phyloP scores from a whole-genome alignment of 2,888 invertebrate genomes.

The Noctuana brunneofusca region DNA sequence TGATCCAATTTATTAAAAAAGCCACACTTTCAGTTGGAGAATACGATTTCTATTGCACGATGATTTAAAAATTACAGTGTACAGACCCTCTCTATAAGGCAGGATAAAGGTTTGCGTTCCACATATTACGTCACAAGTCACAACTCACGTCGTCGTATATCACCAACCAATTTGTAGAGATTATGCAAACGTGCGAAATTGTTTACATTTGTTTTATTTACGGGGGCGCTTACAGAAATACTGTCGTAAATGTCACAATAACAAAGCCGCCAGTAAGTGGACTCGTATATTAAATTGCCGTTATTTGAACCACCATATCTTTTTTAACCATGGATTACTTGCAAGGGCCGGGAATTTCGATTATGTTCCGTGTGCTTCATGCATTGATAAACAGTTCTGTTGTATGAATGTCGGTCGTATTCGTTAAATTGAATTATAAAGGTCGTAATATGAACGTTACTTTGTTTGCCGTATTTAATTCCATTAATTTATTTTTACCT shows the following conservation, averaged over 20 bases:
- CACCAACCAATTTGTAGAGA: constrained; percentile 41
- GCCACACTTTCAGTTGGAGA: too few species aligned
- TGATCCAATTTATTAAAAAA: too few species aligned
- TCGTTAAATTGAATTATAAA: constrained; percentile 16
- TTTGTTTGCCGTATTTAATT: not conserved
- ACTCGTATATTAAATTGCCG: constrained; percentile 66
- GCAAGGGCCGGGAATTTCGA: constrained; percentile 45
- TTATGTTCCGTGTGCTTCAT: constrained; percentile 43
- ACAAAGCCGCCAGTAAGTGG: constrained; percentile 56
- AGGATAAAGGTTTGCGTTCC: not conserved
- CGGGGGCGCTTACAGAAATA: constrained; percentile 59
- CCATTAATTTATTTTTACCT: not conserved
- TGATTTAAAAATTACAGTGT: too few species aligned
- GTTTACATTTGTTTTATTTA: constrained; percentile 64
- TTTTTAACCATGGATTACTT: constrained; percentile 50
- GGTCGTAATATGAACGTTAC: not conserved
- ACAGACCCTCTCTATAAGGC: too few species aligned
- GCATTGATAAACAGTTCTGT: constrained; percentile 44
- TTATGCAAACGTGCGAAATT: constrained; percentile 65
- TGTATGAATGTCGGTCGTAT: constrained; percentile 7
- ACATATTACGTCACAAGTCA: not conserved
- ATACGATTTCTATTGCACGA: too few species aligned
- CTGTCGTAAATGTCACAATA: constrained; percentile 67
- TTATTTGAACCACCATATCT: constrained; percentile 55
- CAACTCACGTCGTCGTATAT: not conserved